Evolutionary conservation across 92 coral and sea anemone species (phyloP).

Genomic region (Epizoanthus scotinus): DNA sequence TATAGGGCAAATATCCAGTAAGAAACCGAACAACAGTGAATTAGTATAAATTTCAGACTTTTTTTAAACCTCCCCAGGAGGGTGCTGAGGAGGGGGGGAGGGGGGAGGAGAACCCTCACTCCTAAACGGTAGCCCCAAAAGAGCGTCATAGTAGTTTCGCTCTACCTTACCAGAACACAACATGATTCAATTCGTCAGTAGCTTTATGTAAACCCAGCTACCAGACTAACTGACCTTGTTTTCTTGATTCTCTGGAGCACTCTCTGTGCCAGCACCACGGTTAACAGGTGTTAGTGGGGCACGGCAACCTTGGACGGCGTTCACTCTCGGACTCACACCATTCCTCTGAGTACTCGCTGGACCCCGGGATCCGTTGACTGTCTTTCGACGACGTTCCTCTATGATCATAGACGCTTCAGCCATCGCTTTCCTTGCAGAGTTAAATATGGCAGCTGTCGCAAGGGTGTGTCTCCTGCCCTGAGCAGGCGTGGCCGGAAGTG

Average conservation of each 20-base stretch:
- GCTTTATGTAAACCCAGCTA: too few relatives aligned
- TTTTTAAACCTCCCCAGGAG: too few relatives aligned
- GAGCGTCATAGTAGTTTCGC: too few relatives aligned
- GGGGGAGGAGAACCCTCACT: too few relatives aligned
- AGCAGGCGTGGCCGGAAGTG: not conserved
- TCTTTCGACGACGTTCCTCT: slow-evolving; percentile 24
- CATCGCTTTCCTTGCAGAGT: slow-evolving; percentile 30
- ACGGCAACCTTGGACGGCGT: not conserved
- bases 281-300: slow-evolving; percentile 6
- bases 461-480: slow-evolving; percentile 33
- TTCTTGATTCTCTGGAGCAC: not conserved
- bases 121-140: too few relatives aligned
- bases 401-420: slow-evolving; percentile 35
- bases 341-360: not conserved
- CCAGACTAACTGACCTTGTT: slow-evolving; percentile 5
- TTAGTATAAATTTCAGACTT: too few relatives aligned
- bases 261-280: not conserved
- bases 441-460: slow-evolving; percentile 20
- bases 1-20: too few relatives aligned
- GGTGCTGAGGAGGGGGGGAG: too few relatives aligned
- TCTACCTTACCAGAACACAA: too few relatives aligned
- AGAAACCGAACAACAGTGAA: too few relatives aligned
- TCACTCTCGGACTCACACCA: not conserved
- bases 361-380: not conserved
- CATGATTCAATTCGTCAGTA: too few relatives aligned